phyloP scores from a whole-genome alignment of 2,113 vertebrate genomes.

The Cromileptes altivelis region DNA sequence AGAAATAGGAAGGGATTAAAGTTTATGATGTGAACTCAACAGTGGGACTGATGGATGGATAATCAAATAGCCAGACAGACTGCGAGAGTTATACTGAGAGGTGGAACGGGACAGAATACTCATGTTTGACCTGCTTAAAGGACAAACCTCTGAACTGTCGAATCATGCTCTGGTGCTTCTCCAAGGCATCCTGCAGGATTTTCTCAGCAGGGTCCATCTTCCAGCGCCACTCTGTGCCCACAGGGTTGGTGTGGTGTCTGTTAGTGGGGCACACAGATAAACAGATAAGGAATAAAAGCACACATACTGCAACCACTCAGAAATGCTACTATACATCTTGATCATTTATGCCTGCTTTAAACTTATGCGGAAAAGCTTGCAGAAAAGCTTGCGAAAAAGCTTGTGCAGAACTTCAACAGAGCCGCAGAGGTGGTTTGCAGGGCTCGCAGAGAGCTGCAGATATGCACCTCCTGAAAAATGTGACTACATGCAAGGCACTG shows the following conservation, averaged over 20 bases:
- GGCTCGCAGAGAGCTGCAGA: too few relatives aligned
- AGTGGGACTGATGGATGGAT: background rate
- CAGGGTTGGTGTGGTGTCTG: conserved; percentile 97
- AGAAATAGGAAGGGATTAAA: too few relatives aligned
- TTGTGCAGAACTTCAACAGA: too few relatives aligned
- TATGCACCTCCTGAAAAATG: too few relatives aligned
- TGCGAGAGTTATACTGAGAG: background rate
- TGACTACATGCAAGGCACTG: too few relatives aligned
- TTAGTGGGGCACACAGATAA: conserved; percentile 32
- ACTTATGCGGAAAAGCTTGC: too few relatives aligned
- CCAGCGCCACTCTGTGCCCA: conserved; percentile 97
- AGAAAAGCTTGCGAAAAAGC: too few relatives aligned
- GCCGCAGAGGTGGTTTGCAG: too few relatives aligned
- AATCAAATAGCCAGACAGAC: background rate
- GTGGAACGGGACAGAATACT: background rate
- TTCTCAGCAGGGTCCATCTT: conserved; percentile 95
- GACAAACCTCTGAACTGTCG: conserved; percentile 93
- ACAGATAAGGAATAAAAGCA: background rate
- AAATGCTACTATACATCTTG: background rate
- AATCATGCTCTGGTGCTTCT: conserved; percentile 94
- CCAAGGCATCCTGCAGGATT: conserved; percentile 91
- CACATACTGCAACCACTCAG: background rate
- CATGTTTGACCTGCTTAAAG: background rate
- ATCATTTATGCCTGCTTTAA: too few relatives aligned
- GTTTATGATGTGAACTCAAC: background rate